Evolutionary conservation across 2,113 vertebrate species (phyloP).

Genomic region (Gymnarchus niloticus): DNA sequence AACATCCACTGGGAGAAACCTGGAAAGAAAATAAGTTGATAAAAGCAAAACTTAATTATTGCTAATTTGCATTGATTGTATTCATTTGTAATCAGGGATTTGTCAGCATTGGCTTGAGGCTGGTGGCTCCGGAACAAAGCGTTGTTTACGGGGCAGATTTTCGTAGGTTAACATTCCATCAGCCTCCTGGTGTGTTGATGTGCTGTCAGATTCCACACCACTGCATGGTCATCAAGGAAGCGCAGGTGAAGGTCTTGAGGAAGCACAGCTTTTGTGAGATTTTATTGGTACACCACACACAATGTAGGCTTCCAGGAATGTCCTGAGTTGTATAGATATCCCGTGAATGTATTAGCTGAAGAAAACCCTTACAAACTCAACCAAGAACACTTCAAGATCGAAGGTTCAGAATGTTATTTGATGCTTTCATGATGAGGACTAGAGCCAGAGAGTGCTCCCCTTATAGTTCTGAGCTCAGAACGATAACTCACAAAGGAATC

Average conservation of each 20-base stretch:
- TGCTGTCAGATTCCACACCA: background rate
- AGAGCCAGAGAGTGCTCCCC: background rate
- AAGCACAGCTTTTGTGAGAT: no score
- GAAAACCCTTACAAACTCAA: no score
- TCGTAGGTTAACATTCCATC: background rate
- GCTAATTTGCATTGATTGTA: conserved; percentile 12
- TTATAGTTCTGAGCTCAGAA: no score
- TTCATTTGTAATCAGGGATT: background rate
- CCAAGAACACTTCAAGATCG: no score
- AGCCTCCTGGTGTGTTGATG: background rate
- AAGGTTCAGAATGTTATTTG: no score
- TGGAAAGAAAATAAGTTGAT: background rate
- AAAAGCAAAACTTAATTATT: background rate
- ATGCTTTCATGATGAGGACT: background rate
- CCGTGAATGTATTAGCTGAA: background rate
- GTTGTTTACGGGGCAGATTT: background rate
- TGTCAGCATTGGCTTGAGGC: background rate
- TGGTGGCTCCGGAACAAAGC: background rate
- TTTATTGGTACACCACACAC: no score
- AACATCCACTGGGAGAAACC: background rate
- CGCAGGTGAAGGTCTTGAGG: background rate
- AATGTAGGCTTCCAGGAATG: background rate
- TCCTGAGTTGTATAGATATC: background rate
- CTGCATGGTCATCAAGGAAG: background rate
- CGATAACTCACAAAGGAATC: background rate